phyloP scores from a whole-genome alignment of 2,113 vertebrate genomes.

The Lepisosteus oculatus region DNA sequence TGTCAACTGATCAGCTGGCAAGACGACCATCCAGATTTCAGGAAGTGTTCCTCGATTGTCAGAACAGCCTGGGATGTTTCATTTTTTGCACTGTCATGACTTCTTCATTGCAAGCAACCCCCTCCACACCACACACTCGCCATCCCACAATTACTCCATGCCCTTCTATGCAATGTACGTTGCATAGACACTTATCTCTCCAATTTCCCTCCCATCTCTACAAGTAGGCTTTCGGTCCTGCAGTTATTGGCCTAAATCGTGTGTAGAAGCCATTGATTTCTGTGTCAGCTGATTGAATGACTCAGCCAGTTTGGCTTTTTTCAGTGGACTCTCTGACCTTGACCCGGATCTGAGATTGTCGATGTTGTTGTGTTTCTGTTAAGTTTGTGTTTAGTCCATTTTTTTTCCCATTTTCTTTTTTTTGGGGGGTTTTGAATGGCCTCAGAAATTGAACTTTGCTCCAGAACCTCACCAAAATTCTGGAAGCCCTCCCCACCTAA shows the following conservation, averaged over 20 bases:
- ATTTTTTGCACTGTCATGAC: conserved; percentile 5
- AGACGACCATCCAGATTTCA: background rate
- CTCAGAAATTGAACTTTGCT: background rate
- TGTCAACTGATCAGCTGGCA: background rate
- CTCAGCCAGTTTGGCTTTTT: background rate
- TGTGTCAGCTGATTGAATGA: conserved; percentile 7
- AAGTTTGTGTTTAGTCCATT: background rate
- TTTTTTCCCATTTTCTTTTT: background rate
- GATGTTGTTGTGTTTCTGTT: no score
- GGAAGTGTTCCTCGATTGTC: background rate
- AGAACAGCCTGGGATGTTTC: background rate
- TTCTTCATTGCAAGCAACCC: background rate
- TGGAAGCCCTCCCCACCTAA: background rate
- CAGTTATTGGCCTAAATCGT: conserved; percentile 4
- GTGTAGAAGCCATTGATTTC: conserved; percentile 11
- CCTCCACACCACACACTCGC: no score
- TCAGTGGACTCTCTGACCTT: conserved; percentile 6
- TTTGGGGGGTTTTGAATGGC: background rate
- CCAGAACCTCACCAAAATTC: background rate
- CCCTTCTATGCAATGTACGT: background rate
- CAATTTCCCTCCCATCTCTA: background rate
- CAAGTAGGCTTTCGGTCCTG: background rate
- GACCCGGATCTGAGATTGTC: conserved; percentile 4
- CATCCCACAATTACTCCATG: conserved; percentile 1
- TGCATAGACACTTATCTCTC: conserved; percentile 3